Base-by-base conservation (phyloP, 2,797 vertebrate genomes). In the Perodicticus potto region DNA sequence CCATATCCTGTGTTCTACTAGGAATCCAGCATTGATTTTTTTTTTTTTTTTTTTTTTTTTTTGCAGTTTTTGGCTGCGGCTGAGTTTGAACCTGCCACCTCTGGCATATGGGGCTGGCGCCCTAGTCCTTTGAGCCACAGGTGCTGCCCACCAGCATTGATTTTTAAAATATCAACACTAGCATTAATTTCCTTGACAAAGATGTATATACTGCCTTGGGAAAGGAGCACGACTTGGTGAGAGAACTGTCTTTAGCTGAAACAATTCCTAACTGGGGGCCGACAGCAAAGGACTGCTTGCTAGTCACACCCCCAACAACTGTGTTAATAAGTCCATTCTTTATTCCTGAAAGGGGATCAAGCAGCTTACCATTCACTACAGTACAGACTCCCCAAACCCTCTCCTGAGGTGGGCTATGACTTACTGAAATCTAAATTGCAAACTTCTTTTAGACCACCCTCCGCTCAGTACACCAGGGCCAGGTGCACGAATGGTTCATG, bases 161-260 rank as follows among this genome's bases (percentile, higher is more conserved):
- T 22, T 82, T 95, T 91, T 61, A 49, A 88, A 85, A 55, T 78
- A 81, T 84, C 29, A 73, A 78, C 32, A 77, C 14, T 88, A 88
- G 92, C 55, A 57, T 77, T 84, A 86, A 82, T 72, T 77, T 94
- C 16, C 70, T 77, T 77, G 32, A 43, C 19, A 88, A 93, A 96
- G 34, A 59, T 59, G 13, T 78, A 59, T 43, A 86, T 19, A 3
- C 55, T 1, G 1, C 23, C 20, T 14, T 74, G 3, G 32, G 16
- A 77, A 77, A 86, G 20, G 12, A 12, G 3, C 3, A 16, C 14
- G 23, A 14, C 37, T 81, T 43, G 57, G 67, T 61, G 29, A 86
- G 23, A 80, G 32, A 63, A 32, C 4, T 74, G 7, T 73, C 32
- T 55, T 80, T 20, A 74, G 72, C 23, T 27, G 61, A 61, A 29